Percentiles rank a stretch among this genome's conserved stretches.
These are phyloP conservation scores for Stomatorhinus ivindoensis DNA, from an alignment of 2,113 vertebrate genomes.

Conservation along the genomic window DNA sequence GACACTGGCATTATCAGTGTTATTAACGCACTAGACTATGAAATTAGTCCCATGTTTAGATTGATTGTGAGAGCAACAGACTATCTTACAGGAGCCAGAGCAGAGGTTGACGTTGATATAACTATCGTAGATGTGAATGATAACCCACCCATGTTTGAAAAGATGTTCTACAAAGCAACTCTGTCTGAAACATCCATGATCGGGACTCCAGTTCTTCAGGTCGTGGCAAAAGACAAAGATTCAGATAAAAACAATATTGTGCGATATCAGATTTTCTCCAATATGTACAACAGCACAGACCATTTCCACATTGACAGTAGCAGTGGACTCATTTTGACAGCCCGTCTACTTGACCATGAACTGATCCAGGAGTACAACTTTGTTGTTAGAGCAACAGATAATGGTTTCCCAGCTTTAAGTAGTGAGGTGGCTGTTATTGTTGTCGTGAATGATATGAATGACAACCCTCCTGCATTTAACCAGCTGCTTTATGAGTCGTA, in stretches of 20 bases:
- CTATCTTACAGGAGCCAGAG: conserved; percentile 81
- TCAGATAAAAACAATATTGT: conserved; percentile 80
- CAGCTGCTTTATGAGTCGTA: conserved; percentile 92
- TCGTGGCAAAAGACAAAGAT: conserved; percentile 79
- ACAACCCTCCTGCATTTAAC: conserved; percentile 90
- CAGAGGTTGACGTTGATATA: conserved; percentile 87
- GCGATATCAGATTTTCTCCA: conserved; percentile 87
- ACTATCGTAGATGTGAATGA: conserved; percentile 84
- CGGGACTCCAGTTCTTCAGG: conserved; percentile 87
- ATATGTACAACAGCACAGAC: conserved; percentile 82
- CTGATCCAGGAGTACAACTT: conserved; percentile 73
- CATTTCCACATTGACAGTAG: conserved; percentile 94
- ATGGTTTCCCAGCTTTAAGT: conserved; percentile 82
- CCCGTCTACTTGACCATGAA: conserved; percentile 86
- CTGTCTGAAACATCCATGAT: conserved; percentile 89
- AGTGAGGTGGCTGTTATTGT: conserved; percentile 80
- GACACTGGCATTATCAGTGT: conserved; percentile 90
- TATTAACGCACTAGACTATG: conserved; percentile 79
- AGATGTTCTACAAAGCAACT: conserved; percentile 70
- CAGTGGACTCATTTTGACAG: conserved; percentile 89
- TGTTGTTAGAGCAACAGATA: conserved; percentile 81
- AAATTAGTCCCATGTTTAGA: conserved; percentile 70
- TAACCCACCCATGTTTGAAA: conserved; percentile 81
- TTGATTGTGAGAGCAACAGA: conserved; percentile 85
- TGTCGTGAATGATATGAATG: conserved; percentile 82